Base-by-base conservation (phyloP, 1,140 invertebrate species). In the Tetramorium parvispinum region DNA sequence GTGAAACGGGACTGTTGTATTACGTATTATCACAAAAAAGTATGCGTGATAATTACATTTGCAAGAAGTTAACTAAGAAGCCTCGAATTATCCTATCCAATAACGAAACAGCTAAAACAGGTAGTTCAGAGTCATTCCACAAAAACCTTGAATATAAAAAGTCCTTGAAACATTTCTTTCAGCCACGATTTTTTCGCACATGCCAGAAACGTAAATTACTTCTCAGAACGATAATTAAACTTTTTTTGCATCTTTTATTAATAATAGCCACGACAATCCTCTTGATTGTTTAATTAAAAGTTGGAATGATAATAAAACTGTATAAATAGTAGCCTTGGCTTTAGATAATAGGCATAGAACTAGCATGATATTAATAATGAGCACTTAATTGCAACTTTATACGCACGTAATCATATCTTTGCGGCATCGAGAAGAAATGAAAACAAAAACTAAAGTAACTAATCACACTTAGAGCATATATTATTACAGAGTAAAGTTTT, bases 361-460 rank as follows among this genome's bases (percentile, higher is more conserved):
- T 27, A 61, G 40, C 24, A n/a, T 8, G 55, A 43, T 43, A 76
- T 76, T 76, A 73, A 24, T 68, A 68, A 57, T 59, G 7, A 77
- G 55, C 46, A 24, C 43, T 27, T 63, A 32, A 18, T 78, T 46
- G 40, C 75, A 49, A 75, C 18, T 16, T 78, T 46, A 46, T 18
- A 49, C 24, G 16, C 24, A 21, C 37, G 6, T 78, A 63, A 63
- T 77, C 55, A 63, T 24, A 65, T 63, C 40, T 78, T 40, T 78
- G 43, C 24, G n/a, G 13, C 18, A 11, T 68, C 11, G 65, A 24
- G 13, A 8, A 46, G 21, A 46, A 49, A 21, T 24, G 40, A 77
- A 16, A 49, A 65, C 43, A 27, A 77, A 61, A 78, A 32, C 18
- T 32, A 27, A 11, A 49, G 49, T 68, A 27, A 46, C n/a, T 11